These are phyloP conservation scores for Ctena decussata DNA, from an alignment of 2,888 invertebrate genomes.

Conservation along the genomic window DNA sequence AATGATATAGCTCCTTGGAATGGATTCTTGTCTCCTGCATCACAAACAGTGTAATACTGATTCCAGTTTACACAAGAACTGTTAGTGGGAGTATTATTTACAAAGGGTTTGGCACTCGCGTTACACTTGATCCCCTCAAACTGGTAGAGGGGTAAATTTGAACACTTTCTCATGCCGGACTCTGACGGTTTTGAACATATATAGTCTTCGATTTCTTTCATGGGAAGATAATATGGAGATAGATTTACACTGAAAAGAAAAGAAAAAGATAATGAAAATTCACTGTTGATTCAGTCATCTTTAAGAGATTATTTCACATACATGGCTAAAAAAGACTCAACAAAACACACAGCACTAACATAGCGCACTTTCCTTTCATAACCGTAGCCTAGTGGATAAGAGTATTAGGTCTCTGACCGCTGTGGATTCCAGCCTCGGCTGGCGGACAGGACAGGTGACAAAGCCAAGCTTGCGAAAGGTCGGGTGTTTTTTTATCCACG, in stretches of 20 bases:
- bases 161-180: constrained; percentile 95
- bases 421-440: no score
- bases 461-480: no score
- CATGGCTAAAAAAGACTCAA: no score
- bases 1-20: constrained; percentile 99
- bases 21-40: constrained; percentile 97
- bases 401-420: no score
- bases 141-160: constrained; percentile 87
- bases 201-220: constrained; percentile 90
- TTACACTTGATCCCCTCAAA: constrained; percentile 92
- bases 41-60: constrained; percentile 98
- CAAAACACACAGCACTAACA: no score
- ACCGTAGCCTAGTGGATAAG: no score
- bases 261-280: no score
- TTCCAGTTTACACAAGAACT: constrained; percentile 99
- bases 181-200: constrained; percentile 98
- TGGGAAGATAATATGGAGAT: constrained; percentile 76
- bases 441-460: no score
- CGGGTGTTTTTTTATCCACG: no score
- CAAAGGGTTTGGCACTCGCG: constrained; percentile 90
- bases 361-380: no score
- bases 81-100: constrained; percentile 88
- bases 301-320: no score
- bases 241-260: constrained; percentile 76
- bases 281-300: no score